Evolutionary conservation across 2,888 invertebrate species (phyloP).

Genomic region (Gymnocheta viridis): DNA sequence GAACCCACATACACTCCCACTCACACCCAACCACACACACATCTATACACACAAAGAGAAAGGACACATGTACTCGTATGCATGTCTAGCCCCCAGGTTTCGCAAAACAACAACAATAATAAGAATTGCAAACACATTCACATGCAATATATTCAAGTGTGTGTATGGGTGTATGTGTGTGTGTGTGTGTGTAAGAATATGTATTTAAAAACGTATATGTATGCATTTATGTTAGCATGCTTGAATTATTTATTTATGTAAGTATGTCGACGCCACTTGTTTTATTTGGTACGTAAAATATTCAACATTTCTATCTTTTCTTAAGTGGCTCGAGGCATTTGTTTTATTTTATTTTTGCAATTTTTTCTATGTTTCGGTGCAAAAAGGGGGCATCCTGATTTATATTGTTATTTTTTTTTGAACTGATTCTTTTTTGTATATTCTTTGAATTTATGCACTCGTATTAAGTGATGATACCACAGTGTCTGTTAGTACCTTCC

Average conservation of each 20-base stretch:
- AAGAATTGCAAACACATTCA: slow-evolving; percentile 29
- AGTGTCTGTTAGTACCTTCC: slow-evolving; percentile 64
- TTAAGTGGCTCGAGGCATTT: slow-evolving; percentile 59
- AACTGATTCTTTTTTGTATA: slow-evolving; percentile 27
- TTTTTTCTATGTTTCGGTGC: slow-evolving; percentile 6
- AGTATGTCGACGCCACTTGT: slow-evolving; percentile 64
- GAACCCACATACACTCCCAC: neutral
- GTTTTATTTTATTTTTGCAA: neutral
- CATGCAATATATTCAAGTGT: slow-evolving; percentile 6
- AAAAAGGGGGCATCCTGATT: slow-evolving; percentile 59
- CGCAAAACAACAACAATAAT: slow-evolving; percentile 1
- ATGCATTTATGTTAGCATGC: slow-evolving; percentile 3
- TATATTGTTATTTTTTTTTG: slow-evolving; percentile 44
- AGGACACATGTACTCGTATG: slow-evolving; percentile 13
- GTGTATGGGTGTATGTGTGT: neutral
- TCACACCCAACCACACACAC: too few species aligned
- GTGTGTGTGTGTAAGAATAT: neutral
- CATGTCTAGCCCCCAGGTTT: slow-evolving; percentile 13
- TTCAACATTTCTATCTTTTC: slow-evolving; percentile 51
- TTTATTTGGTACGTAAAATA: slow-evolving; percentile 51
- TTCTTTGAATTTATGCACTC: slow-evolving; percentile 33
- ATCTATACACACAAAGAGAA: neutral
- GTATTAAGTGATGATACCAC: slow-evolving; percentile 14
- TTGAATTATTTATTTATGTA: slow-evolving; percentile 42
- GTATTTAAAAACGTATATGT: slow-evolving; percentile 15